Conservation (phyloP, 2,888 invertebrate genomes). For the Brenthis hecate region DNA sequence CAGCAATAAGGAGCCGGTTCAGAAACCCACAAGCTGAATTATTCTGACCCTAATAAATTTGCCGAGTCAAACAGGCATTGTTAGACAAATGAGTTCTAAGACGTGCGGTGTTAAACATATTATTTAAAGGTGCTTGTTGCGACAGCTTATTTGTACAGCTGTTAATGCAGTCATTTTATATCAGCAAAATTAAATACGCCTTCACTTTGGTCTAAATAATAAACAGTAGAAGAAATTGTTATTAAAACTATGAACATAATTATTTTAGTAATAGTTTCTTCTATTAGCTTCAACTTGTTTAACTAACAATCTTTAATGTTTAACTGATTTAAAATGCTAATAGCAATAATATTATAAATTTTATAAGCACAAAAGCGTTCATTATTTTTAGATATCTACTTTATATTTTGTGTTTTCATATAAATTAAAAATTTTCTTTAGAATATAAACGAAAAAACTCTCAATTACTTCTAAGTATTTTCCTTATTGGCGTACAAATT, state of each 20-base stretch:
- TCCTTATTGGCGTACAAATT: conserved; percentile 21
- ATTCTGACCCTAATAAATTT: conserved; percentile 81
- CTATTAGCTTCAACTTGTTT: too few relatives aligned
- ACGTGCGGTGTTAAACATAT: conserved; percentile 48
- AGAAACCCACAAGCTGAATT: conserved; percentile 78
- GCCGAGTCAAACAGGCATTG: conserved; percentile 74
- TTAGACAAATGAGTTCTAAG: conserved; percentile 72
- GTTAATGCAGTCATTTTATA: conserved; percentile 26
- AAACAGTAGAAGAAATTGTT: too few relatives aligned
- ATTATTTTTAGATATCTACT: too few relatives aligned
- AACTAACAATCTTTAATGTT: too few relatives aligned
- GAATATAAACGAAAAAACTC: conserved; percentile 11
- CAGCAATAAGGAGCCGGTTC: conserved; percentile 75
- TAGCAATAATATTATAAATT: too few relatives aligned
- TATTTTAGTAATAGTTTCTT: too few relatives aligned
- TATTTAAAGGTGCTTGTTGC: conserved; percentile 42
- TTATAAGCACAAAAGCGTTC: too few relatives aligned
- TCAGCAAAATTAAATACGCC: too few relatives aligned
- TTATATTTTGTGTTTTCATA: not conserved
- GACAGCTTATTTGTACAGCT: conserved; percentile 45
- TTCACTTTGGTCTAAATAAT: too few relatives aligned
- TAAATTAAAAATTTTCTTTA: conserved; percentile 17
- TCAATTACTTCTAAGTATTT: conserved; percentile 13
- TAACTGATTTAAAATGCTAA: too few relatives aligned
- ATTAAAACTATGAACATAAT: too few relatives aligned